A percentile compares a stretch with the other conserved stretches of the same genome.
These are phyloP conservation scores for Anguilla japonica DNA, from an alignment of 2,113 vertebrate genomes.

Conservation along the genomic window DNA sequence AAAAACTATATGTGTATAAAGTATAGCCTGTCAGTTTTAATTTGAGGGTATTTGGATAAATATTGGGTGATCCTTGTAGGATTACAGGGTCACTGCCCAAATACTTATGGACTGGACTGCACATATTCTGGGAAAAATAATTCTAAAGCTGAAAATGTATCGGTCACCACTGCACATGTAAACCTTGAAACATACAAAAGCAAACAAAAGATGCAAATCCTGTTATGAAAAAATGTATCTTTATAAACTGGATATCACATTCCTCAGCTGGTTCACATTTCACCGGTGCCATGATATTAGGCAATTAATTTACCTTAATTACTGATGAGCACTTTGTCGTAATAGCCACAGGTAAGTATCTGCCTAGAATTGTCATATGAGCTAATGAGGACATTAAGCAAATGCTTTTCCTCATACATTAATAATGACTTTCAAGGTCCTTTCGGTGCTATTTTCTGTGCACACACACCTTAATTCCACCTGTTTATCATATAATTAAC, in stretches of 20 bases:
- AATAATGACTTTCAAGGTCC: background rate
- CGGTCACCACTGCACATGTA: background rate
- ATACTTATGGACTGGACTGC: no score
- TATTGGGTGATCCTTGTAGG: no score
- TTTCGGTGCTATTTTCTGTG: background rate
- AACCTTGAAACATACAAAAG: background rate
- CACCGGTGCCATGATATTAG: background rate
- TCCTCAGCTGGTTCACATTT: background rate
- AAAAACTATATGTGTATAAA: no score
- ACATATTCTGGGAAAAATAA: no score
- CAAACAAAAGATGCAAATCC: background rate
- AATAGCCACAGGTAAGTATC: background rate
- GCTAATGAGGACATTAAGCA: conserved; percentile 1
- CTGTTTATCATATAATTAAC: background rate
- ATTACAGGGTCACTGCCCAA: no score
- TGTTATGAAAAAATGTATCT: background rate
- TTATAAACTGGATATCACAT: background rate
- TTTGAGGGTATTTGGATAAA: no score
- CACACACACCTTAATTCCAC: background rate
- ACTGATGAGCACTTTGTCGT: background rate
- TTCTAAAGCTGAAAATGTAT: no score
- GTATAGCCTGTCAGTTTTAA: no score
- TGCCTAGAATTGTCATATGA: background rate
- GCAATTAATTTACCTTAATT: conserved; percentile 1
- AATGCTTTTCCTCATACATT: background rate